Percentiles rank a stretch among this genome's conserved stretches.
Conservation (phyloP, 2,888 invertebrate species). For the Cephus pulcher region DNA sequence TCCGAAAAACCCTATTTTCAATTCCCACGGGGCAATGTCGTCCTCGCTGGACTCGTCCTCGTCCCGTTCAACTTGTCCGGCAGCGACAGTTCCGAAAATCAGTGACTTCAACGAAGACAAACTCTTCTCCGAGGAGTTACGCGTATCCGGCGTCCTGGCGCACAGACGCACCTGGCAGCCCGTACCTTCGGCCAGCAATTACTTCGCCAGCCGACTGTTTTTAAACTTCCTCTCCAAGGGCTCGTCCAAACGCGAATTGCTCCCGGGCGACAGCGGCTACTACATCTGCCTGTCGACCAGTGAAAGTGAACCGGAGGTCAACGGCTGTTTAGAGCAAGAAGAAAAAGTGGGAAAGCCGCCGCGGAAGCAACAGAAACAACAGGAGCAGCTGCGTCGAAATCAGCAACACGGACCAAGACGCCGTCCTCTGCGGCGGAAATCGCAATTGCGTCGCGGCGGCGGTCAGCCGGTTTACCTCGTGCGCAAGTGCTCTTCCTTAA, state of each 20-base stretch:
- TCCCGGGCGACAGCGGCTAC: conserved; percentile 23
- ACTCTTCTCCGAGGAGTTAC: conserved; percentile 56
- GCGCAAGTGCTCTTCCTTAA: conserved; percentile 60
- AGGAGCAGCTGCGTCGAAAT: conserved; percentile 16
- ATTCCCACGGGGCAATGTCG: background rate
- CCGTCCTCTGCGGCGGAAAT: conserved; percentile 58
- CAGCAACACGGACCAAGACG: conserved; percentile 47
- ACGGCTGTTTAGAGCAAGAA: conserved; percentile 12
- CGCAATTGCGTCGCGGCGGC: conserved; percentile 51
- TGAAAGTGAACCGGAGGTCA: conserved; percentile 46
- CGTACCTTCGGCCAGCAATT: conserved; percentile 41
- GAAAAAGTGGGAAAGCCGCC: conserved; percentile 10
- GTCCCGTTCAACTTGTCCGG: conserved; percentile 33
- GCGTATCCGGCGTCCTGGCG: conserved; percentile 43
- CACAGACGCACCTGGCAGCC: conserved; percentile 47
- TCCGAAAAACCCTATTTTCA: conserved; percentile 35
- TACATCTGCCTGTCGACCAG: conserved; percentile 53
- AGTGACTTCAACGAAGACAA: conserved; percentile 65
- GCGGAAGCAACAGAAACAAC: background rate
- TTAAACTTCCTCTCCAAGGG: conserved; percentile 44
- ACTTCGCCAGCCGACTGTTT: conserved; percentile 60
- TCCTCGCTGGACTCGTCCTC: conserved; percentile 45
- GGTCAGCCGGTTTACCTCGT: conserved; percentile 62
- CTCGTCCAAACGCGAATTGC: conserved; percentile 13
- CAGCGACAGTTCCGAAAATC: conserved; percentile 47